A percentile compares a stretch with the other conserved stretches of the same genome.
Evolutionary conservation across 2,113 vertebrate genomes (phyloP).

Genomic region (Anser brachyrhynchus): DNA sequence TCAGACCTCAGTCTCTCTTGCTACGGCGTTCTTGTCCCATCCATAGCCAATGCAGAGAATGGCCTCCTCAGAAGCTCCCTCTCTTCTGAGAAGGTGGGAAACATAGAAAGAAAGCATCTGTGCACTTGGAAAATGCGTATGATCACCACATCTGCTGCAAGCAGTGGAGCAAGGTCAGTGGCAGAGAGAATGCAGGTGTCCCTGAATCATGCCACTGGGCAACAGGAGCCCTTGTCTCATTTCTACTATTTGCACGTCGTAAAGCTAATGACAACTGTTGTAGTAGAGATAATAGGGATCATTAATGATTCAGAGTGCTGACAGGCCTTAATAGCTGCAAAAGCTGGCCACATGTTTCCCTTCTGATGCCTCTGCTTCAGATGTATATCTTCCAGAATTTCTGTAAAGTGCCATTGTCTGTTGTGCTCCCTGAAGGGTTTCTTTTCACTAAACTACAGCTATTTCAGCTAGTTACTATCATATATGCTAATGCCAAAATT

Average conservation of each 20-base stretch:
- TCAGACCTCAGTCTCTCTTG: background rate
- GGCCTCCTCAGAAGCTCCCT: background rate
- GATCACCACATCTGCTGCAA: background rate
- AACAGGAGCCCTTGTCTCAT: background rate
- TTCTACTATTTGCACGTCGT: background rate
- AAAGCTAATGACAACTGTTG: background rate
- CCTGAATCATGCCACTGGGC: background rate
- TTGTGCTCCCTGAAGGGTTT: background rate
- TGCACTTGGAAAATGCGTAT: background rate
- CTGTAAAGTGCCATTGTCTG: background rate
- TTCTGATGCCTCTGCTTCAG: background rate
- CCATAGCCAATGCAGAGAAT: background rate
- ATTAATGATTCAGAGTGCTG: background rate
- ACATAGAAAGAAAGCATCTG: background rate
- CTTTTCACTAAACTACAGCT: background rate
- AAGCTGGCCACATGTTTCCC: background rate
- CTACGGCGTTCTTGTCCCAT: background rate
- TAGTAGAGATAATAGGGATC: background rate
- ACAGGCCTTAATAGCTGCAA: background rate
- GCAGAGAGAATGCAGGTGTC: background rate
- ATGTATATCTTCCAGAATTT: background rate
- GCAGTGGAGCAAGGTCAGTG: background rate
- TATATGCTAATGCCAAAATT: rapidly evolving
- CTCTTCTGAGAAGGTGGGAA: background rate
- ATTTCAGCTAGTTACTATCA: background rate